Conservation (phyloP, 2,888 invertebrate species). For the Stictocephala bisonia region DNA sequence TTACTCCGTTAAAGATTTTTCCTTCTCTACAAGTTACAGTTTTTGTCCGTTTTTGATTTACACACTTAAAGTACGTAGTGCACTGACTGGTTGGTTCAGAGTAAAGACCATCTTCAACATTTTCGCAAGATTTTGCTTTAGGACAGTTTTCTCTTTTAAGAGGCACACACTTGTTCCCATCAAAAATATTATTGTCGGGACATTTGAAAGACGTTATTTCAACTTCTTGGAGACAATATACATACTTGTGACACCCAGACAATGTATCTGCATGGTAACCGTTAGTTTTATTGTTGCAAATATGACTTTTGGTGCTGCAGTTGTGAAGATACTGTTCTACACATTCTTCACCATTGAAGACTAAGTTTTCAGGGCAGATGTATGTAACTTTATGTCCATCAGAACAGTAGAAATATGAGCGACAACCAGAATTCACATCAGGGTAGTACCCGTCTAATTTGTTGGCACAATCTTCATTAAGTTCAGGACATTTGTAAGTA, state of each 20-base stretch:
- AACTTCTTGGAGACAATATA: conserved; percentile 71
- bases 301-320: conserved; percentile 65
- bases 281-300: conserved; percentile 68
- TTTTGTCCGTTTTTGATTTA: conserved; percentile 59
- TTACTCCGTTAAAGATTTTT: conserved; percentile 60
- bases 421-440: conserved; percentile 67
- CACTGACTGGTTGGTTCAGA: conserved; percentile 66
- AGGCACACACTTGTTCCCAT: conserved; percentile 69
- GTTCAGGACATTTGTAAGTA: conserved; percentile 66
- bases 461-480: conserved; percentile 66
- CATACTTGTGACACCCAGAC: conserved; percentile 70
- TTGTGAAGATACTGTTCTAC: conserved; percentile 63
- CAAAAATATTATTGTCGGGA: conserved; percentile 70
- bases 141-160: conserved; percentile 63
- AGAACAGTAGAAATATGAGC: conserved; percentile 71
- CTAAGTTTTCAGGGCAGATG: conserved; percentile 68
- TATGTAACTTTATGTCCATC: conserved; percentile 70
- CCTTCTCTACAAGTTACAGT: conserved; percentile 58
- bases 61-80: conserved; percentile 72
- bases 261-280: conserved; percentile 70
- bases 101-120: conserved; percentile 61
- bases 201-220: conserved; percentile 70
- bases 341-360: conserved; percentile 69
- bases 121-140: conserved; percentile 58
- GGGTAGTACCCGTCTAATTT: conserved; percentile 70